phyloP scores from a whole-genome alignment of 2,888 invertebrate genomes.

The Conistra vaccinii region DNA sequence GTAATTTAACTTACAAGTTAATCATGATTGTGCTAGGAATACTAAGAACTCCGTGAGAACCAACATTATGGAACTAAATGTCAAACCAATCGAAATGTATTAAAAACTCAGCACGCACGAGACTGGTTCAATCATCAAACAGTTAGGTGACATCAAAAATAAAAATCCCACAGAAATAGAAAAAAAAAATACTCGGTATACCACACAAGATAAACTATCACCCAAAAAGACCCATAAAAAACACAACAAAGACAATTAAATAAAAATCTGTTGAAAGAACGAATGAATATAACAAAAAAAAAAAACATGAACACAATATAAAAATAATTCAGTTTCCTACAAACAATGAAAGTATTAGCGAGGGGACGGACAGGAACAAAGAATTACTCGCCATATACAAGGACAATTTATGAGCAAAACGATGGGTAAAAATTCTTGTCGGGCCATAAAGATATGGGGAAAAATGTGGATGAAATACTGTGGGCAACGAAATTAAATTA shows the following conservation, averaged over 20 bases:
- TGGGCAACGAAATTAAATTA: conserved; percentile 2
- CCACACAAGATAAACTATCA: conserved; percentile 20
- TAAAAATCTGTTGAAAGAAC: conserved; percentile 61
- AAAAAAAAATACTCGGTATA: background rate
- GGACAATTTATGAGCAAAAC: conserved; percentile 59
- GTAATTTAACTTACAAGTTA: conserved; percentile 43
- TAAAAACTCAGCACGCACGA: background rate
- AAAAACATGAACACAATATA: conserved; percentile 65
- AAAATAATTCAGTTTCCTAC: conserved; percentile 78
- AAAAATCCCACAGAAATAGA: background rate
- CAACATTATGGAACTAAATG: conserved; percentile 10
- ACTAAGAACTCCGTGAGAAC: conserved; percentile 11
- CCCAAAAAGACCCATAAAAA: conserved; percentile 32
- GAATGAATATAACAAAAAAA: conserved; percentile 50
- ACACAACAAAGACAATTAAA: conserved; percentile 50
- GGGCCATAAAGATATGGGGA: conserved; percentile 50
- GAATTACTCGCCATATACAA: conserved; percentile 70
- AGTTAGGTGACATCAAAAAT: background rate
- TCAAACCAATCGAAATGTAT: conserved; percentile 2
- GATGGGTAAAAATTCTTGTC: conserved; percentile 53
- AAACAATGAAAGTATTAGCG: conserved; percentile 73
- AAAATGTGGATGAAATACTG: conserved; percentile 46
- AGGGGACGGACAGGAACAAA: conserved; percentile 68
- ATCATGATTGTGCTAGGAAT: conserved; percentile 1
- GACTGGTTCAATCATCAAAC: background rate